phyloP scores from a whole-genome alignment of 2,113 vertebrate species.

The Ameiurus melas region DNA sequence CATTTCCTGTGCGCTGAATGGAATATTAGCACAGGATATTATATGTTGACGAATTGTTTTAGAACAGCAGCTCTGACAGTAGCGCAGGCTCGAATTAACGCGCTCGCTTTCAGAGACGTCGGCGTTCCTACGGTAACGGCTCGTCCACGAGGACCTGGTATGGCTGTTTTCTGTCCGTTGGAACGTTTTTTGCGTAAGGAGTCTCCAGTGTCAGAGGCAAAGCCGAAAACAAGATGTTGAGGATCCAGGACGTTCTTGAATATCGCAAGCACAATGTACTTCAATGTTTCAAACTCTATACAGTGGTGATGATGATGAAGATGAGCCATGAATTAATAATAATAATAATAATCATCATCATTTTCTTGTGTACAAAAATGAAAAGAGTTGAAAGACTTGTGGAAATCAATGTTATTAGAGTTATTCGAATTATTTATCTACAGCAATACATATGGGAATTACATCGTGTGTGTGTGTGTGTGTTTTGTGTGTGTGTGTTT shows the following conservation, averaged over 20 bases:
- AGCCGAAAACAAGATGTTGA: too few species aligned
- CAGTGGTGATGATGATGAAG: neutral
- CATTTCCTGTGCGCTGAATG: constrained; percentile 30
- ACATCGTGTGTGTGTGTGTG: neutral
- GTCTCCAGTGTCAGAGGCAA: constrained; percentile 2
- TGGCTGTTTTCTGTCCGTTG: neutral
- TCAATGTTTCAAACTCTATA: too few species aligned
- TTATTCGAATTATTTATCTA: neutral
- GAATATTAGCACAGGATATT: constrained; percentile 8
- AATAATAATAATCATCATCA: neutral
- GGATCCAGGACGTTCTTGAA: too few species aligned
- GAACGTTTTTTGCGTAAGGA: neutral
- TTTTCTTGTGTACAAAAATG: neutral
- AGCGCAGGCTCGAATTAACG: neutral
- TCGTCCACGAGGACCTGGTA: neutral
- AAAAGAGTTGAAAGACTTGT: neutral
- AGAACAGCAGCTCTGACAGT: neutral
- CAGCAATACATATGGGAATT: neutral
- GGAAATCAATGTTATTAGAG: neutral
- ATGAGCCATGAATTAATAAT: neutral
- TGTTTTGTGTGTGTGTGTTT: constrained; percentile 10
- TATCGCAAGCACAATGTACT: too few species aligned
- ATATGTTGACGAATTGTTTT: neutral
- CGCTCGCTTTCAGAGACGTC: neutral
- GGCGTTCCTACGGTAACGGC: neutral